A percentile compares a stretch with the other conserved stretches of the same genome.
Conservation (phyloP, 2,888 invertebrate genomes). For the Hirtodrosophila confusa region DNA sequence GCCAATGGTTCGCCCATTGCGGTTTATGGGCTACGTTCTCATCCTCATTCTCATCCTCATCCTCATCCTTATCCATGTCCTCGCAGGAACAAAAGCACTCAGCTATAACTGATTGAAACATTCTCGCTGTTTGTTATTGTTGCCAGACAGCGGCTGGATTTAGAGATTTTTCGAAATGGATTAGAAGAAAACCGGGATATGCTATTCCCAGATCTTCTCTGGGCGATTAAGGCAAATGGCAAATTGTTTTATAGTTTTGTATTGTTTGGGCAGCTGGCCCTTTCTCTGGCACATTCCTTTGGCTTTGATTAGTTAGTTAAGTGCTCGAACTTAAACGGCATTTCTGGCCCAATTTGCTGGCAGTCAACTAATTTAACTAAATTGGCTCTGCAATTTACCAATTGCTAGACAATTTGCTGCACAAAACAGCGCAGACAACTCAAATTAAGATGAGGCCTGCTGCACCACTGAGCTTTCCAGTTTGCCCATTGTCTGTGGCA, state of each 20-base stretch:
- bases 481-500: conserved; percentile 38
- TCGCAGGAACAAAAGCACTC: conserved; percentile 75
- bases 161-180: conserved; percentile 72
- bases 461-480: conserved; percentile 37
- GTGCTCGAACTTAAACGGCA: conserved; percentile 4
- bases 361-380: conserved; percentile 65
- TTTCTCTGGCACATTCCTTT: neutral
- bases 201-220: conserved; percentile 40
- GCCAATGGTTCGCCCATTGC: conserved; percentile 45
- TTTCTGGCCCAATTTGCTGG: conserved; percentile 1
- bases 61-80: conserved; percentile 11
- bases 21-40: conserved; percentile 18
- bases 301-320: conserved; percentile 18
- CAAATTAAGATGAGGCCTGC: conserved; percentile 6
- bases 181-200: conserved; percentile 57
- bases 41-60: conserved; percentile 4
- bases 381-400: conserved; percentile 60
- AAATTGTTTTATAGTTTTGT: conserved; percentile 36
- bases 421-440: conserved; percentile 5
- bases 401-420: conserved; percentile 45
- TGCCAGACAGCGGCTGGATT: conserved; percentile 62
- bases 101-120: conserved; percentile 64
- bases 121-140: conserved; percentile 72
- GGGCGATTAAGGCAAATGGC: conserved; percentile 41
- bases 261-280: conserved; percentile 36